A percentile compares a stretch with the other conserved stretches of the same genome.
phyloP scores from a whole-genome alignment of 2,797 vertebrate genomes.

The Sciurus carolinensis region DNA sequence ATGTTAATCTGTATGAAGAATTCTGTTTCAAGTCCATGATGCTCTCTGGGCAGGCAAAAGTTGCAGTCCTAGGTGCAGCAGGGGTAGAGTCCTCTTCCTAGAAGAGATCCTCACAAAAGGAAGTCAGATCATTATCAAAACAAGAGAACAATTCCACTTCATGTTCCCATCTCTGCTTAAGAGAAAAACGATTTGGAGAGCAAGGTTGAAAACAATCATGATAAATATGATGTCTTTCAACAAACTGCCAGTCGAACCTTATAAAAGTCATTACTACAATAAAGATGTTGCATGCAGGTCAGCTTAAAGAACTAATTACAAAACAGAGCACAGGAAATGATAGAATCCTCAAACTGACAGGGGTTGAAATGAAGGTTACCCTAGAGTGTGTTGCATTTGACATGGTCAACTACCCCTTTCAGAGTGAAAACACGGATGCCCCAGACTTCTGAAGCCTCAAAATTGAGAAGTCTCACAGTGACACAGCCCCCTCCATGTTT shows the following conservation, averaged over 20 bases:
- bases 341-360: neutral
- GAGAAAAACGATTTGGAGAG: slow-evolving; percentile 16
- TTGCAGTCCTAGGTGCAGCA: neutral
- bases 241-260: slow-evolving; percentile 15
- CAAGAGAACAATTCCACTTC: neutral
- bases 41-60: neutral
- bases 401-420: neutral
- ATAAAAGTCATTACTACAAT: slow-evolving; percentile 55
- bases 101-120: neutral
- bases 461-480: too few relatives aligned
- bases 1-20: slow-evolving; percentile 36
- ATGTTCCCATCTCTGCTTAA: neutral
- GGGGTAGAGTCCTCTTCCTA: neutral
- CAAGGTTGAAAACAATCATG: neutral
- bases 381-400: neutral
- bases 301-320: slow-evolving; percentile 32
- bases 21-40: slow-evolving; percentile 62
- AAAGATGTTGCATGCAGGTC: slow-evolving; percentile 57
- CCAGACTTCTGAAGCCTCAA: too few relatives aligned
- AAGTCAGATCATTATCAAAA: slow-evolving; percentile 35
- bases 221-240: slow-evolving; percentile 61
- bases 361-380: neutral
- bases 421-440: too few relatives aligned
- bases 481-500: too few relatives aligned
- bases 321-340: neutral